These are phyloP conservation scores for Drepana arcuata DNA, from an alignment of 1,140 invertebrate species.

Conservation along the genomic window DNA sequence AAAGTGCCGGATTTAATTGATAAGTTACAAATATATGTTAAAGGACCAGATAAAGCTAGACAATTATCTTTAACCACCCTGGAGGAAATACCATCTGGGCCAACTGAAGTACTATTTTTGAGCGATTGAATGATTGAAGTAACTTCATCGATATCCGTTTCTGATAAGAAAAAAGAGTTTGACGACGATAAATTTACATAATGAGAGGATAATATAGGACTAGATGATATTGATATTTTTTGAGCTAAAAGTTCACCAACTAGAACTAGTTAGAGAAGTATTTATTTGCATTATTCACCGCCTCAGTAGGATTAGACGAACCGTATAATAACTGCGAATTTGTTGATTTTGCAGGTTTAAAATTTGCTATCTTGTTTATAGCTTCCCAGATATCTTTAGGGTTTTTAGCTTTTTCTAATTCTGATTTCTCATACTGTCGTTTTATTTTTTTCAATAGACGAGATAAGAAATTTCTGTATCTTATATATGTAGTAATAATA, in stretches of 20 bases:
- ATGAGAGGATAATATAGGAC: not conserved
- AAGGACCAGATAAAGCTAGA: not conserved
- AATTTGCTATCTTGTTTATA: not conserved
- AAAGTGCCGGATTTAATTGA: not conserved
- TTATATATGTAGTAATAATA: not conserved
- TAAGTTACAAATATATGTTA: not conserved
- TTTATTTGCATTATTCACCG: constrained; percentile 3
- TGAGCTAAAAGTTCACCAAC: constrained; percentile 1
- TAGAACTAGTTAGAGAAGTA: constrained; percentile 7
- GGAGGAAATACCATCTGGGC: constrained; percentile 11
- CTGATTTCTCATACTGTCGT: not conserved
- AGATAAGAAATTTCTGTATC: not conserved
- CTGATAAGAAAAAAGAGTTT: not conserved
- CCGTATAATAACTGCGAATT: not conserved
- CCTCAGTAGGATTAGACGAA: constrained; percentile 1
- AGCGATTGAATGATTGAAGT: not conserved
- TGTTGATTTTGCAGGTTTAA: not conserved
- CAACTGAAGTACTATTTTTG: constrained; percentile 6
- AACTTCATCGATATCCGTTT: constrained; percentile 1
- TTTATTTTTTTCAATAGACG: not conserved
- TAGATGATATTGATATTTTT: not conserved
- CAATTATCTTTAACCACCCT: constrained; percentile 4
- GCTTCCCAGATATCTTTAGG: not conserved
- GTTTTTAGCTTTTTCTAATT: not conserved
- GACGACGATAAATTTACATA: not conserved